Base-by-base conservation (phyloP, 2,888 invertebrate genomes). In the Tethea ocularis region DNA sequence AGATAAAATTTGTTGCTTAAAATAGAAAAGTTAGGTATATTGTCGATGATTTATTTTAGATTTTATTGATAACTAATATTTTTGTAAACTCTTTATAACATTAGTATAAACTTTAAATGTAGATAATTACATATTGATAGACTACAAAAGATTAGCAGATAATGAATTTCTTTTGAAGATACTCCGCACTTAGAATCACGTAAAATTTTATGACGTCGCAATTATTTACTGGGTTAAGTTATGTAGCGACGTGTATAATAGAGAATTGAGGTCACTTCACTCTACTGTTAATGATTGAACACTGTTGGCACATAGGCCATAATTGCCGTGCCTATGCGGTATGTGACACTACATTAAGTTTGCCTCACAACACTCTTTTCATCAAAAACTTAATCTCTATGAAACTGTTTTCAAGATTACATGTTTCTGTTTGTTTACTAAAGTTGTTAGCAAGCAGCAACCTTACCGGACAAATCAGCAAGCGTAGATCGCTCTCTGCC, bases 241-340 rank as follows among this genome's bases (percentile, higher is more conserved):
- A 46, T 46, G 46, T 20, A 46, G 46, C 20, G 17, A 46, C 20
- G 46, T 20, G 46, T 20, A 46, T n/a, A n/a, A n/a, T n/a, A 10
- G 46, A 46, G 46, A 46, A 46, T 46, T 46, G 46, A 46, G 46
- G 46, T n/a, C 46, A 20, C 46, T 20, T 20, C 52, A 52, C 52
- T 24, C 7, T 23, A 13, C 52, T 26, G 26, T 52, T 26, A 17
- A 46, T 46, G 46, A 46, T 46, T 20, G 46, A 46, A 17, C 46
- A 20, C 46, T 7, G 15, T 46, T 46, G 46, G 46, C 46, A 46
- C 46, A 46, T 46, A 46, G 46, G 46, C 46, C 17, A 20, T 46
- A 46, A 46, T 20, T 46, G 46, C 46, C 20, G 20, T 46, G 46
- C 46, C 20, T n/a, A n/a, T 46, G 46, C 10, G 20, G 20, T 46